A percentile compares a stretch with the other conserved stretches of the same genome.
Evolutionary conservation across 2,113 vertebrate species (phyloP).

Genomic region (Ailurus styani): DNA sequence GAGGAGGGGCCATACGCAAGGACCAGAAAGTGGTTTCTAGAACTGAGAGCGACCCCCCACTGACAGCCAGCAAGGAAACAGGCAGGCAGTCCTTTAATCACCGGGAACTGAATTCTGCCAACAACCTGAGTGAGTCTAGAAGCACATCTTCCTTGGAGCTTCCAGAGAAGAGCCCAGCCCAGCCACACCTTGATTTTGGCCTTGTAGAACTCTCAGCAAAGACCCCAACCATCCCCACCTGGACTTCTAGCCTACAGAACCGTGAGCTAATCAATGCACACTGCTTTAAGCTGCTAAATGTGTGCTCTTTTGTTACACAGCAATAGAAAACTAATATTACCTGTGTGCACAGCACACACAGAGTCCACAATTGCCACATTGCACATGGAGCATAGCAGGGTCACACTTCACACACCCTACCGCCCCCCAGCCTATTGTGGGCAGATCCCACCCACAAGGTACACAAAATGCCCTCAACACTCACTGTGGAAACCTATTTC

Average conservation of each 20-base stretch:
- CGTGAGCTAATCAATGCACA: background rate
- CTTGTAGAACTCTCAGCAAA: background rate
- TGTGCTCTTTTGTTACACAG: background rate
- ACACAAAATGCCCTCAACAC: background rate
- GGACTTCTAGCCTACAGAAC: background rate
- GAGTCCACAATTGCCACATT: background rate
- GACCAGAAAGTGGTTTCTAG: background rate
- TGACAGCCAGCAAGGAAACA: background rate
- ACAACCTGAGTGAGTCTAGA: background rate
- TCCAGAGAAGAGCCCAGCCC: background rate
- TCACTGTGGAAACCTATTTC: background rate
- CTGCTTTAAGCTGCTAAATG: background rate
- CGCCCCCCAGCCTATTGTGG: no score
- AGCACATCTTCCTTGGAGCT: background rate
- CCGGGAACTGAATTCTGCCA: background rate
- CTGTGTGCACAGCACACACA: background rate
- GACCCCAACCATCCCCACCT: background rate
- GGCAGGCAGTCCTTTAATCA: background rate
- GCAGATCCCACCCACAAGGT: background rate
- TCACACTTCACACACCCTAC: rapidly evolving
- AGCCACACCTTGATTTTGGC: background rate
- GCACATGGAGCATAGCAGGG: rapidly evolving
- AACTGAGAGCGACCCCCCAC: background rate
- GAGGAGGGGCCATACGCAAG: background rate
- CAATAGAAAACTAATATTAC: slow-evolving; percentile 8